These are phyloP conservation scores for Eclectus roratus DNA, from an alignment of 2,113 vertebrate genomes.

Conservation along the genomic window DNA sequence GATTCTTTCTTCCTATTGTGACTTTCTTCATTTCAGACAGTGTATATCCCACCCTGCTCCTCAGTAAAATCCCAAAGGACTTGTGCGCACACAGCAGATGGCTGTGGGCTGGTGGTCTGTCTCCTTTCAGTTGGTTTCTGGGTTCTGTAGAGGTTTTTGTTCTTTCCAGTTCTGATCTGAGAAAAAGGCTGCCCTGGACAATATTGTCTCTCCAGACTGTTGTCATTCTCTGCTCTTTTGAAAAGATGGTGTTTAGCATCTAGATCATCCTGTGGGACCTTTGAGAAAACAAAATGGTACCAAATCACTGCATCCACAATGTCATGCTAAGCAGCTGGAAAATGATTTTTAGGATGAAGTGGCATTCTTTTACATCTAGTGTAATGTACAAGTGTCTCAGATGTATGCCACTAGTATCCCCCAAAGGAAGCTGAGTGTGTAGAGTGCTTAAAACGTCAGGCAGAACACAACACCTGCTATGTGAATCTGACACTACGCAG, in stretches of 20 bases:
- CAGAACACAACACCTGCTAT: background rate
- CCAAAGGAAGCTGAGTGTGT: background rate
- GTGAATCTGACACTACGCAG: background rate
- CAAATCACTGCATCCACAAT: background rate
- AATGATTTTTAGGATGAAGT: background rate
- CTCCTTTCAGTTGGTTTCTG: background rate
- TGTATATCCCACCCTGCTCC: rapidly evolving
- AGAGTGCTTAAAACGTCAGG: background rate
- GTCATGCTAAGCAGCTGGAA: background rate
- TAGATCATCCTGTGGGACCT: background rate
- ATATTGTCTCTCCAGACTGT: background rate
- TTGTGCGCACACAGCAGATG: background rate
- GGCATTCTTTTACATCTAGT: background rate
- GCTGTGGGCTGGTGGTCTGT: background rate
- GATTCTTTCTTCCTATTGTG: background rate
- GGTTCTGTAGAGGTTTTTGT: background rate
- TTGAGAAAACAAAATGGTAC: background rate
- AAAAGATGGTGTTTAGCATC: background rate
- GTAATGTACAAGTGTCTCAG: rapidly evolving
- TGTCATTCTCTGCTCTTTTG: background rate
- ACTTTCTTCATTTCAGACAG: background rate
- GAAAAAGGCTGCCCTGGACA: background rate
- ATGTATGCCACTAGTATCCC: background rate
- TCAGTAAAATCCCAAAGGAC: background rate
- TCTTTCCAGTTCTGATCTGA: background rate